Percentiles rank a stretch among this genome's conserved stretches.
Conservation (phyloP, 2,797 vertebrate genomes). For the Centroberyx gerrardi region DNA sequence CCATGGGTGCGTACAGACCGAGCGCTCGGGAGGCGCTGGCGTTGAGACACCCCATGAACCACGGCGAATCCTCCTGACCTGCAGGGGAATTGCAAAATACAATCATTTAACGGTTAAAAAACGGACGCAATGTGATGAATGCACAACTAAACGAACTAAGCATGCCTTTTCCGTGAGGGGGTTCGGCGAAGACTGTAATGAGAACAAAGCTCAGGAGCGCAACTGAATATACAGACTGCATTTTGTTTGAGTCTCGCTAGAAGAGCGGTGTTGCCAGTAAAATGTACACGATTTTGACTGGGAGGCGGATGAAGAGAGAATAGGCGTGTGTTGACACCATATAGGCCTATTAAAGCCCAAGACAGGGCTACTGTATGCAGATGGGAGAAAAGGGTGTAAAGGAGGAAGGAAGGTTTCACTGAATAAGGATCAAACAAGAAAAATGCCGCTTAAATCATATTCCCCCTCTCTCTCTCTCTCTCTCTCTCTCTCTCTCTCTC, state of each 20-base stretch:
- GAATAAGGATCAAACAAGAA: constrained; percentile 9
- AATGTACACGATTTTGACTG: neutral
- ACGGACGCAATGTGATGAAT: constrained; percentile 9
- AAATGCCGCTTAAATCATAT: neutral
- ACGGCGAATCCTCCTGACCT: constrained; percentile 21
- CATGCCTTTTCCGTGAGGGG: constrained; percentile 38
- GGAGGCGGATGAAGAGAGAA: neutral
- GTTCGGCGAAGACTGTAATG: constrained; percentile 35
- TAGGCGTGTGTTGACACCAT: neutral
- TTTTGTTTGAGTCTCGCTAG: neutral
- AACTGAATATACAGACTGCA: neutral
- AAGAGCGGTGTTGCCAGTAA: neutral
- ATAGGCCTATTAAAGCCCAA: neutral
- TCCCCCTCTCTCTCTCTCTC: too few species aligned
- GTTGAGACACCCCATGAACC: constrained; percentile 61
- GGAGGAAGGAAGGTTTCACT: constrained; percentile 3
- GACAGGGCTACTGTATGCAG: constrained; percentile 71
- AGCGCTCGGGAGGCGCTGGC: constrained; percentile 8
- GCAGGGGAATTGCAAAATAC: constrained; percentile 10
- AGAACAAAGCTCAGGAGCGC: neutral
- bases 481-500: too few species aligned
- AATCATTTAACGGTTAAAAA: neutral
- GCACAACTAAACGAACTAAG: neutral
- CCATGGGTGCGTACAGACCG: neutral
- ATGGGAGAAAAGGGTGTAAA: constrained; percentile 10